Percentiles rank a stretch among this genome's conserved stretches.
These are phyloP conservation scores for Lysiphlebus fabarum DNA, from an alignment of 1,140 invertebrate species.

Conservation along the genomic window DNA sequence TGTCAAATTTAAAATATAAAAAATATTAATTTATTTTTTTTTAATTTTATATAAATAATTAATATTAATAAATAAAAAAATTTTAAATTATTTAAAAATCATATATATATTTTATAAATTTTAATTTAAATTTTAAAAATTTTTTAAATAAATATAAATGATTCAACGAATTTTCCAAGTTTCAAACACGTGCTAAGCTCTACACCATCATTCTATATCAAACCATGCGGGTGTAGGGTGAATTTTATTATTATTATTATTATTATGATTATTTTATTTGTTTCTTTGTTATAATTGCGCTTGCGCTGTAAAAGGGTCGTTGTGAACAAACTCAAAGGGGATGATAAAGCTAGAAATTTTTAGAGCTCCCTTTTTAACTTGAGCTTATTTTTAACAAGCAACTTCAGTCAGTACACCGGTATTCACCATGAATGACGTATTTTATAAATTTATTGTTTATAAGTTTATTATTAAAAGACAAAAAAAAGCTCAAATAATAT, in stretches of 20 bases:
- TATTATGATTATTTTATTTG: too few relatives aligned
- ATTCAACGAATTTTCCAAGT: not conserved
- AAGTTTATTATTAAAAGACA: not conserved
- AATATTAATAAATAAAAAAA: too few relatives aligned
- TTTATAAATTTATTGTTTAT: slow-evolving; percentile 2
- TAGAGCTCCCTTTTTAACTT: slow-evolving; percentile 25
- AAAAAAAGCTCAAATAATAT: not conserved
- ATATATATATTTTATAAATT: too few relatives aligned
- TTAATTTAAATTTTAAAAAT: not conserved
- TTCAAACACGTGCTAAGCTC: slow-evolving; percentile 7
- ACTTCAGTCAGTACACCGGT: slow-evolving; percentile 42
- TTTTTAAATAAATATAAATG: slow-evolving; percentile 5
- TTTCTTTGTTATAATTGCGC: slow-evolving; percentile 17
- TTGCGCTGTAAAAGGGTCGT: slow-evolving; percentile 25
- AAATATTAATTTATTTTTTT: too few relatives aligned
- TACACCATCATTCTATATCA: not conserved
- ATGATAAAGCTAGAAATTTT: slow-evolving; percentile 4
- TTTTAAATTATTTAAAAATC: too few relatives aligned
- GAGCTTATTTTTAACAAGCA: not conserved
- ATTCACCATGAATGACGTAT: slow-evolving; percentile 39
- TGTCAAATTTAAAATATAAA: too few relatives aligned
- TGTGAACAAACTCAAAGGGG: slow-evolving; percentile 19
- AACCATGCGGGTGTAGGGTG: slow-evolving; percentile 12
- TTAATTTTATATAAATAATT: too few relatives aligned
- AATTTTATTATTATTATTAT: not conserved